These are phyloP conservation scores for Itoplectis maculator DNA, from an alignment of 2,888 invertebrate species.

Conservation along the genomic window DNA sequence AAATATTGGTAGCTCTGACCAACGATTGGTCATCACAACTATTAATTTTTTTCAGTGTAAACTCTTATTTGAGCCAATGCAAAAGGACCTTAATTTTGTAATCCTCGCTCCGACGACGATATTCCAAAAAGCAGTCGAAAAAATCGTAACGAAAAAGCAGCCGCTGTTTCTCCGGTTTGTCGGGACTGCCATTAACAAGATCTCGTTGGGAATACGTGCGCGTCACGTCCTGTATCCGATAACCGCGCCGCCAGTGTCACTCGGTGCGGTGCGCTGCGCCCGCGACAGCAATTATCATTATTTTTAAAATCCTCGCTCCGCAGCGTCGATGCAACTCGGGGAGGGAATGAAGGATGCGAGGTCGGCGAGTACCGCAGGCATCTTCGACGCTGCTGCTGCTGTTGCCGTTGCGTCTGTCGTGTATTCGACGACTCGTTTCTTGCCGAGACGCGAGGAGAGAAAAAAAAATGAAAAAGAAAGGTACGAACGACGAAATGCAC, in stretches of 20 bases:
- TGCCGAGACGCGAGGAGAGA: background rate
- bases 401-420: conserved; percentile 16
- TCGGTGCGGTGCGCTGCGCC: background rate
- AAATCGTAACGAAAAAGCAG: background rate
- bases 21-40: too few species aligned
- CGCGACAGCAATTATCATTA: conserved; percentile 38
- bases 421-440: conserved; percentile 16
- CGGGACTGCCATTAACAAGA: background rate
- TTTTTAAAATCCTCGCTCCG: conserved; percentile 37
- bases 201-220: conserved; percentile 9
- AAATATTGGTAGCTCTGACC: too few species aligned
- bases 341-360: conserved; percentile 32
- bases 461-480: conserved; percentile 4
- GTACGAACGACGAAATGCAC: conserved; percentile 20
- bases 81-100: background rate
- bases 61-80: too few species aligned
- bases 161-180: background rate
- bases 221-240: background rate
- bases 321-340: conserved; percentile 16
- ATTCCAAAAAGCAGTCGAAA: background rate
- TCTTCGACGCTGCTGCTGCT: background rate
- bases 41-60: too few species aligned
- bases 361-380: conserved; percentile 37
- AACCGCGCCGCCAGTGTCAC: background rate
- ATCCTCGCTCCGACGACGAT: background rate